phyloP scores from a whole-genome alignment of 1,140 invertebrate genomes.

The Drosophila albomicans region DNA sequence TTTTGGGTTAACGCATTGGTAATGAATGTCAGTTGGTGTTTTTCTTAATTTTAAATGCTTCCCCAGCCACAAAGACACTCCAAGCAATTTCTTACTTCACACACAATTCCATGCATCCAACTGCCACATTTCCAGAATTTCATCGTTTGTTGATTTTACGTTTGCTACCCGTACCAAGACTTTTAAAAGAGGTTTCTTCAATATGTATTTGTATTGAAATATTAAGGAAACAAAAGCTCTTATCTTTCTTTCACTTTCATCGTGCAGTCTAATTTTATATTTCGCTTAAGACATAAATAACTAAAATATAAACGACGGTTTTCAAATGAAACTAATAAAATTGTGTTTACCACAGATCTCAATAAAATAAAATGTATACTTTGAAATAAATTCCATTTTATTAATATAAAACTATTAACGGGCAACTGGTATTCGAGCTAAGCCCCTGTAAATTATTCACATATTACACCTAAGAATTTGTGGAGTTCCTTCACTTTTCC shows the following conservation, averaged over 20 bases:
- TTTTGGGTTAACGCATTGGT: slow-evolving; percentile 41
- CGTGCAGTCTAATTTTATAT: too few species aligned
- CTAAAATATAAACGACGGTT: too few species aligned
- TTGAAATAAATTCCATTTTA: not conserved
- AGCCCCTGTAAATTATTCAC: slow-evolving; percentile 16
- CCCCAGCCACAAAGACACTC: slow-evolving; percentile 25
- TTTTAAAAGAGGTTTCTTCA: not conserved
- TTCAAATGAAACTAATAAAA: too few species aligned
- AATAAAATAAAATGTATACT: not conserved
- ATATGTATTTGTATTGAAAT: not conserved
- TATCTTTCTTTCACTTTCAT: too few species aligned
- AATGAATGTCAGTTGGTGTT: slow-evolving; percentile 68
- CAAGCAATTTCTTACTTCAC: not conserved
- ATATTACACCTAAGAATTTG: slow-evolving; percentile 3
- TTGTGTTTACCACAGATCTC: too few species aligned
- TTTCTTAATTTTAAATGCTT: slow-evolving; percentile 66
- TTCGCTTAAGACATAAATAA: too few species aligned
- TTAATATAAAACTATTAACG: not conserved
- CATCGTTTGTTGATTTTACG: slow-evolving; percentile 54
- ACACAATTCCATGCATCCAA: slow-evolving; percentile 16
- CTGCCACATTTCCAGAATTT: slow-evolving; percentile 52
- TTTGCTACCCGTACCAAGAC: not conserved
- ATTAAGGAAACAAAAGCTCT: too few species aligned
- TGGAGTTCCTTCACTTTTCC: not conserved
- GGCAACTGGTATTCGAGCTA: slow-evolving; percentile 3